Base-by-base conservation (phyloP, 2,888 invertebrate genomes). In the Spilarctia lutea region DNA sequence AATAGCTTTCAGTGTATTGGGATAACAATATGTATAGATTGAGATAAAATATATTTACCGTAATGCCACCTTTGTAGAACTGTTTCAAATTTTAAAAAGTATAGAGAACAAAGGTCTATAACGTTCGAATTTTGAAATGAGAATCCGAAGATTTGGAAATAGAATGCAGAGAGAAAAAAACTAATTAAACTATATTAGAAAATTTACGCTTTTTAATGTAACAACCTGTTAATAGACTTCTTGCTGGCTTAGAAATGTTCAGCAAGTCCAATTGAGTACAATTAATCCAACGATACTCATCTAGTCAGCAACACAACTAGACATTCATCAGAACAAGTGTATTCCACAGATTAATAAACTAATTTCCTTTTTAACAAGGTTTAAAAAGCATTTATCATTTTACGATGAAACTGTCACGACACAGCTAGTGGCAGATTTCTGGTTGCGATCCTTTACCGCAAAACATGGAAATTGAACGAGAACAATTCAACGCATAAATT, bases 211-310 rank as follows among this genome's bases (percentile, higher is more conserved):
- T 56, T 16, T 4, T 45, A 33, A 7, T 42, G 1, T 20, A 78
- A 65, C 80, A 80, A 16, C 35, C 76, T 82, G 73, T 78, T 18
- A 16, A 65, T 67, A 71, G 35, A 73, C 48, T 69, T 35, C 63
- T 52, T 68, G 27, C 20, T 69, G 66, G 20, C 16, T 66, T 56
- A 76, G 73, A 79, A 71, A 73, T 76, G 66, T 42, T 68, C 30
- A 33, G 20, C 67, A 70, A 80, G n/a, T 76, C 48, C 65, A 80
- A 80, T 79, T 75, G 76, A 75, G 65, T 69, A 63, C 70, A 78
- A 75, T 80, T 75, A 68, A 67, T 75, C 71, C 48, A 66, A 69
- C 68, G 60, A 68, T 33, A 74, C 30, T 71, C 13, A 11, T n/a
- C 45, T 30, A 68, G 35, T 27, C 24, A 56, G 56, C 16, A 35